Evolutionary conservation across 2,888 invertebrate genomes (phyloP).

Genomic region (Latrodectus hesperus): DNA sequence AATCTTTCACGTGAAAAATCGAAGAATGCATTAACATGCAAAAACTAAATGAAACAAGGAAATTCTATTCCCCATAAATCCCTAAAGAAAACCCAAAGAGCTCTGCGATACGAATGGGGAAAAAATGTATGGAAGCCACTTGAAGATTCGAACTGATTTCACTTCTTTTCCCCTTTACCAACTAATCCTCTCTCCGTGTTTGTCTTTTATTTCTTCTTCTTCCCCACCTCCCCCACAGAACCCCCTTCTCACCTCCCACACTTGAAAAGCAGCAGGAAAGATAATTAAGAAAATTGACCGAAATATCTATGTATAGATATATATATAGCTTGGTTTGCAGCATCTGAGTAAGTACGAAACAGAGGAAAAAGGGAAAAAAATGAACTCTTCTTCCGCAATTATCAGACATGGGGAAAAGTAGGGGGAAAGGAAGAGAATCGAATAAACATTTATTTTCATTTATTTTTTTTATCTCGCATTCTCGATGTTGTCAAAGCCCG

Average conservation of each 20-base stretch:
- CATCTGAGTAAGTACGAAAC: background rate
- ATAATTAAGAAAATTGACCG: constrained; percentile 19
- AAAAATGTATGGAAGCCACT: background rate
- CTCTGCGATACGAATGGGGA: background rate
- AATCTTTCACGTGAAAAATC: too few relatives aligned
- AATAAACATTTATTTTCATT: constrained; percentile 25
- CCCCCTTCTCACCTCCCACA: background rate
- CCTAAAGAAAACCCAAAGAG: background rate
- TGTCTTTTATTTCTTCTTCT: background rate
- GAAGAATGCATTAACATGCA: too few relatives aligned
- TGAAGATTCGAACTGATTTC: constrained; percentile 3
- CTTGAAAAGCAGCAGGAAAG: background rate
- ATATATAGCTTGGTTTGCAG: background rate
- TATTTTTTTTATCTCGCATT: background rate
- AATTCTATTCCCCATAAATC: too few relatives aligned
- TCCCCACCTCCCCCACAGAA: background rate
- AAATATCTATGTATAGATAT: constrained; percentile 7
- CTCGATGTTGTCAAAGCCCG: background rate
- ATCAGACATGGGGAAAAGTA: background rate
- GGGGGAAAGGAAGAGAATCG: background rate
- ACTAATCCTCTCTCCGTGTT: constrained; percentile 5
- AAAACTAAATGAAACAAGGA: too few relatives aligned
- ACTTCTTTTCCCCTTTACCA: background rate
- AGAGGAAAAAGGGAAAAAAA: background rate
- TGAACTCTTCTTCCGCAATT: constrained; percentile 9